Evolutionary conservation across 2,113 vertebrate species (phyloP), one percentile per base, ranked within the genome.

Genomic region (Sminthopsis crassicaudata): DNA sequence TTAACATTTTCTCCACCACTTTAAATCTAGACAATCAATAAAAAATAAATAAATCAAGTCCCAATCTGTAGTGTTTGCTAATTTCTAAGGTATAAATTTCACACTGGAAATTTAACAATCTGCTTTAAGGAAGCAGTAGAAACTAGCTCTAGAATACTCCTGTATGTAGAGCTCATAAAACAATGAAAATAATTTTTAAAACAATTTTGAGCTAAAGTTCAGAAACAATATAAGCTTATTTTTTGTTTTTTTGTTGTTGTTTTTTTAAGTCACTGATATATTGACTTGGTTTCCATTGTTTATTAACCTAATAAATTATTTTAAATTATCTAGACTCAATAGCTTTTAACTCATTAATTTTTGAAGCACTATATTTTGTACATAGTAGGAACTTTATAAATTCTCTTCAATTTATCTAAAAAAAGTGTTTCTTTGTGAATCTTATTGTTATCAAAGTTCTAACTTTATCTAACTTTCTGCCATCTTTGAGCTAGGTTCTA

Each of bases 41-140:
- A 84, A 84, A 84, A 19, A n/a, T n/a, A n/a, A 84, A 84, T 84
- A 84, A 84, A 84, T 84, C 67, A 84, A 84, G 67, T 84, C n/a
- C 4, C 14, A 0, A 84, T 22, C 8, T 84, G 19, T 42, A 42
- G 67, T 84, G 36, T 84, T 42, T 84, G n/a, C n/a, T 84, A 84
- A 84, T 42, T 84, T 84, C 67, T 23, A 16, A 84, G n/a, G n/a
- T 84, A 36, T 84, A 42, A 76, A 84, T 84, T 84, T 84, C 67
- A 84, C 36, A 42, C n/a, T 84, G 67, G 42, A 84, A 84, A 84
- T 84, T 84, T 84, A 84, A 84, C n/a, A 84, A 84, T 42, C 67
- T 84, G 67, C 67, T 84, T 19, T 23, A 84, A n/a, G 67, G 36
- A 42, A 0, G 19, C 36, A 42, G n/a, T 22, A 42, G 7, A 8